Percentiles rank a stretch among this genome's conserved stretches.
These are phyloP conservation scores for Colostygia pectinataria DNA, from an alignment of 2,888 invertebrate species.

Conservation along the genomic window DNA sequence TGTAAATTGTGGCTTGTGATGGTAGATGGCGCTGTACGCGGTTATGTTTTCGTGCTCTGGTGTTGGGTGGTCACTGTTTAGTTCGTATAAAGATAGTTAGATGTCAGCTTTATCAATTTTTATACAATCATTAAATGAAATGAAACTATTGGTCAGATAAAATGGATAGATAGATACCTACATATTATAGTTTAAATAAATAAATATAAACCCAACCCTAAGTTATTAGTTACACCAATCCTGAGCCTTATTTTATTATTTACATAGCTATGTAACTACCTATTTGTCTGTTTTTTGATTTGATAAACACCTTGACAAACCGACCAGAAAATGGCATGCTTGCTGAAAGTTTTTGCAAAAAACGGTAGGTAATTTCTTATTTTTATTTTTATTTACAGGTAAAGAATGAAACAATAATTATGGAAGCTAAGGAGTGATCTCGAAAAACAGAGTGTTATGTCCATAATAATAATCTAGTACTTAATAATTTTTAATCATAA, in stretches of 20 bases:
- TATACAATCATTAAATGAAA: neutral
- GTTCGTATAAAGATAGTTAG: constrained; percentile 18
- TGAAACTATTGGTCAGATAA: too few species aligned
- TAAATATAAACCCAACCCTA: too few species aligned
- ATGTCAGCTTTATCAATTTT: constrained; percentile 31
- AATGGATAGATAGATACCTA: too few species aligned
- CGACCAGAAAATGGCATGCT: too few species aligned
- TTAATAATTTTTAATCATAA: neutral
- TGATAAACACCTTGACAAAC: too few species aligned
- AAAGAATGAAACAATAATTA: constrained; percentile 48
- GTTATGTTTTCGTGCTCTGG: neutral
- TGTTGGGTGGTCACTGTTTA: neutral
- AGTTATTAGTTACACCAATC: too few species aligned
- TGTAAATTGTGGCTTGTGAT: neutral
- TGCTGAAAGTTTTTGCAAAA: too few species aligned
- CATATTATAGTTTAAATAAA: too few species aligned
- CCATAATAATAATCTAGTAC: constrained; percentile 12
- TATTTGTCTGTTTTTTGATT: too few species aligned
- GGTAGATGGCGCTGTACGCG: constrained; percentile 12
- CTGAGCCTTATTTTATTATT: too few species aligned
- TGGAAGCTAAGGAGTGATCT: constrained; percentile 77
- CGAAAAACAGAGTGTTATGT: constrained; percentile 49
- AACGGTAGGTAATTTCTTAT: neutral
- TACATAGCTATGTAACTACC: too few species aligned
- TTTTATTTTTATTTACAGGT: constrained; percentile 49